Evolutionary conservation across 92 coral and sea anemone species (phyloP), one percentile per base, ranked within the genome.

Genomic region (Muricea muricata): DNA sequence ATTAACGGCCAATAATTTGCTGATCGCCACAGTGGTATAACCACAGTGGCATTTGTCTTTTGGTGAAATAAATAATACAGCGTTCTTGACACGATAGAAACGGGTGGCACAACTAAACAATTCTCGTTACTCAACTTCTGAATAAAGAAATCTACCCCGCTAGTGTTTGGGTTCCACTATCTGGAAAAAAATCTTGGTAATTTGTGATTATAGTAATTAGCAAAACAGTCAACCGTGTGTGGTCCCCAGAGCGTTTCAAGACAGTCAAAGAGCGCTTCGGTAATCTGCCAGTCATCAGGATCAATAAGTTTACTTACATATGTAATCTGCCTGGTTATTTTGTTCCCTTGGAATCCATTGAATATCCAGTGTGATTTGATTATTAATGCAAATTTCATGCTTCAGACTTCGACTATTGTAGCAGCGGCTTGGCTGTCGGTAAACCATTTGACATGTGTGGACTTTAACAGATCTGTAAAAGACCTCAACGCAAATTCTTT

Each of bases 211-310:
- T 73, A 73, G 28, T 73, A 73, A 73, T 73, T 73, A 5, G 80
- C 80, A 29, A 73, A 73, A 47, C 80, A 73, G 39, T 73, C 60
- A 4, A 73, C 80, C 13, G 80, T 20, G 35, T 73, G 80, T 20
- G 15, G 15, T 10, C 78, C 54, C 78, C 78, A 71, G 14, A 20
- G 32, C 7, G 73, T 55, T 13, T 55, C 65, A 13, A 55, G 25
- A 10, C n/a, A 21, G 9, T 13, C 17, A n/a, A n/a, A n/a, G n/a
- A n/a, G n/a, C n/a, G 45, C 11, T 39, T 39, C 45, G 6, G 11
- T 39, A 5, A 5, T 5, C 45, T 39, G 11, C 11, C 11, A 39
- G 45, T 39, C 5, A 11, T 39, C 6, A 4, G 5, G 45, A 39
- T 5, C 45, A 39, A 39, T 5, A 39, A 39, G 5, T 39, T 39